A percentile compares a stretch with the other conserved stretches of the same genome.
Evolutionary conservation across 2,113 vertebrate species (phyloP).

Genomic region (Benitochromis conjunctus): DNA sequence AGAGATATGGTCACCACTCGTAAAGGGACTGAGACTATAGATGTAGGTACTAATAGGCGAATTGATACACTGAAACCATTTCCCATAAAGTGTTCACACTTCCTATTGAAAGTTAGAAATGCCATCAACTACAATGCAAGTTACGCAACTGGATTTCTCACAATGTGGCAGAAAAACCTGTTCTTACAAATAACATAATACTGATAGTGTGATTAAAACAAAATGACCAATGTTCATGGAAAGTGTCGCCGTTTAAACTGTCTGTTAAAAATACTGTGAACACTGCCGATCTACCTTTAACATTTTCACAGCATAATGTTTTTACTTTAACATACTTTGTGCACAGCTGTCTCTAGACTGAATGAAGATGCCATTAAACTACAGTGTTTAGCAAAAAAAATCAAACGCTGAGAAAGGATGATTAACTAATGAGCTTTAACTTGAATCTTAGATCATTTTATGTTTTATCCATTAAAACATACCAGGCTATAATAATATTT

Average conservation of each 20-base stretch:
- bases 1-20: neutral
- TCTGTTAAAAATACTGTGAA: neutral
- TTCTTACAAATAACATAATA: neutral
- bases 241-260: neutral
- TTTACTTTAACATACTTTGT: neutral
- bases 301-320: neutral
- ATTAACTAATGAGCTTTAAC: neutral
- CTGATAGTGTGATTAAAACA: neutral
- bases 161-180: neutral
- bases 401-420: neutral
- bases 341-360: neutral
- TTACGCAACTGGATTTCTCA: neutral
- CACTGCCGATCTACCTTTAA: neutral
- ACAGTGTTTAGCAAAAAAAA: neutral
- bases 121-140: neutral
- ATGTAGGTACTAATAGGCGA: neutral
- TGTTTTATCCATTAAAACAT: neutral
- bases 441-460: neutral
- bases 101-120: neutral
- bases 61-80: neutral
- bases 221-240: neutral
- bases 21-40: neutral
- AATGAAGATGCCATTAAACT: neutral
- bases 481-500: neutral
- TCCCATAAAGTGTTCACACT: neutral